A percentile compares a stretch with the other conserved stretches of the same genome.
Evolutionary conservation across 2,113 vertebrate species (phyloP).

Genomic region (Leucoraja erinaceus): DNA sequence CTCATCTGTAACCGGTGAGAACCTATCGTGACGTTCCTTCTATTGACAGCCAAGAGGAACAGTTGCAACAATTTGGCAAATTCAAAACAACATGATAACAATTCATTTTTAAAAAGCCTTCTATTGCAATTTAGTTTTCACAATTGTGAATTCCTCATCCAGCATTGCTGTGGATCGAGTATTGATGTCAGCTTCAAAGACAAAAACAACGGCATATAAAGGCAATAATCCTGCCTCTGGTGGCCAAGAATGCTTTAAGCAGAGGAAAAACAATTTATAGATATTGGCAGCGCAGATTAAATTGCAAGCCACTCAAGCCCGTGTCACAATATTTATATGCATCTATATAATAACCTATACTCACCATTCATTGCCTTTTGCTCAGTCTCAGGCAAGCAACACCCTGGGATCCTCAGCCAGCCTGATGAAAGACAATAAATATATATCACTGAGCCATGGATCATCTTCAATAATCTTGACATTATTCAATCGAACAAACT

Average conservation of each 20-base stretch:
- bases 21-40: background rate
- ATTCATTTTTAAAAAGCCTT: background rate
- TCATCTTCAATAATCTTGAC: background rate
- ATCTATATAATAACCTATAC: background rate
- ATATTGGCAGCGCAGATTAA: background rate
- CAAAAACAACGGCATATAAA: background rate
- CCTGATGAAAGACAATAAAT: background rate
- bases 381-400: background rate
- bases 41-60: background rate
- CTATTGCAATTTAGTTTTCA: background rate
- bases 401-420: background rate
- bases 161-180: background rate
- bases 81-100: background rate
- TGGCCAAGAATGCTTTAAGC: background rate
- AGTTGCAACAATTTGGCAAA: background rate
- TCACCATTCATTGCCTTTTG: background rate
- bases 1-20: background rate
- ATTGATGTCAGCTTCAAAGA: background rate
- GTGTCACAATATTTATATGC: background rate
- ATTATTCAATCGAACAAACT: background rate
- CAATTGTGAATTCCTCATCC: background rate
- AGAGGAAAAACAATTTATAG: background rate
- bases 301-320: background rate
- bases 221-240: background rate
- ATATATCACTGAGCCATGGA: background rate